Base-by-base conservation (phyloP, 2,797 vertebrate genomes). In the Pseudopleuronectes americanus region DNA sequence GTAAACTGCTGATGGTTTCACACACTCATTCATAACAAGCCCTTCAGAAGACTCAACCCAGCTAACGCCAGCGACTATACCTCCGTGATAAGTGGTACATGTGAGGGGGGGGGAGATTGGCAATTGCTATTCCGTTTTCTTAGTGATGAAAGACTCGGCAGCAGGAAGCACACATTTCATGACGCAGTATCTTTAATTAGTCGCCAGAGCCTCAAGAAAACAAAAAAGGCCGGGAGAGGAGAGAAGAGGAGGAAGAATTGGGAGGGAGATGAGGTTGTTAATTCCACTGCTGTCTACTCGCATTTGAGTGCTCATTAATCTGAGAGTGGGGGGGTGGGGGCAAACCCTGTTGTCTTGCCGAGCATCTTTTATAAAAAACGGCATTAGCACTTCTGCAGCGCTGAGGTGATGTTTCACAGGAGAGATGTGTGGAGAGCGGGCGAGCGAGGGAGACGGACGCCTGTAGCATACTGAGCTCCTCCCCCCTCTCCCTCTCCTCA, bases 261-360 rank as follows among this genome's bases (percentile, higher is more conserved):
- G 80, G 81, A 84, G 74, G 85, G 74, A 84, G 84, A 90, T 83
- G 83, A 88, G 89, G 87, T 86, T 91, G 90, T 93, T 94, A 94
- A 95, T 95, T 94, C 91, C 87, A 75, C 63, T 52, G 88, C 93
- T 94, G 93, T 94, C 94, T 89, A 89, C 85, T 93, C 89, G 89
- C 92, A 94, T 95, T 94, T 92, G 91, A 92, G 85, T 80, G 81
- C 90, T 94, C 92, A 92, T 94, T 94, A 93, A 93, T 94, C 94
- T 94, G 86, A 80, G 84, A 80, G 63, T n/a, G 13, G 89, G 85
- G 24, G 24, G 24, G 24, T 2, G 26, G 13, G 89, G 85, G 85
- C 80, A 78, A 82, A 82, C 88, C 84, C 87, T 90, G 90, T 91
- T 92, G 91, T 93, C 88, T 92, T 88, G 84, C 83, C 58, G 80